Evolutionary conservation across 2,888 invertebrate species (phyloP).

Genomic region (Graphium colonna): DNA sequence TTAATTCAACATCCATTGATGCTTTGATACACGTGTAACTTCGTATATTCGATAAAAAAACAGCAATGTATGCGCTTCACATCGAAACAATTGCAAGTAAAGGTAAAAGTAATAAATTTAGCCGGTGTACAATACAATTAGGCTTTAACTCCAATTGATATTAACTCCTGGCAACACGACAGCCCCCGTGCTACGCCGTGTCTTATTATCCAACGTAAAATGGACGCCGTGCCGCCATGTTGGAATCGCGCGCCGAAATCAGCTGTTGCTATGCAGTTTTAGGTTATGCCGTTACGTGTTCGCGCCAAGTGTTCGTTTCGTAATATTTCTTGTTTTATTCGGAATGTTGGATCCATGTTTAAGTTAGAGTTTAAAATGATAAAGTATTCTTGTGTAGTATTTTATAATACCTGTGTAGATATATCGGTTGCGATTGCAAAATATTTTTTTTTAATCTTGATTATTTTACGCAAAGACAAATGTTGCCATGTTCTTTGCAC

Average conservation of each 20-base stretch:
- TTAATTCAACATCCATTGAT: background rate
- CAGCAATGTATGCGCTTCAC: background rate
- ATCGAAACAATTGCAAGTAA: background rate
- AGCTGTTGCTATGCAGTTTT: conserved; percentile 19
- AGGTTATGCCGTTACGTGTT: conserved; percentile 20
- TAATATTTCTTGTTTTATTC: background rate
- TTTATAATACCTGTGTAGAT: too few relatives aligned
- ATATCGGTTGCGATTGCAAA: too few relatives aligned
- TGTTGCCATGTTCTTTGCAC: too few relatives aligned
- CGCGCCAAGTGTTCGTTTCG: background rate
- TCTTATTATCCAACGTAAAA: background rate
- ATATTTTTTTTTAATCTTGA: too few relatives aligned
- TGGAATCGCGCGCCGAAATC: background rate
- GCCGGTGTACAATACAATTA: conserved; percentile 63
- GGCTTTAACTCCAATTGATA: conserved; percentile 46
- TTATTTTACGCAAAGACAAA: too few relatives aligned
- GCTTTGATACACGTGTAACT: background rate
- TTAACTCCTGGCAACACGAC: conserved; percentile 33
- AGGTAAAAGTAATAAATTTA: conserved; percentile 44
- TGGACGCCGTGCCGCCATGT: background rate
- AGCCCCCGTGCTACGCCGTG: conserved; percentile 25
- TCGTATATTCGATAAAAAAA: too few relatives aligned
- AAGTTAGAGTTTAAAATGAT: too few relatives aligned
- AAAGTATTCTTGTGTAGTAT: too few relatives aligned
- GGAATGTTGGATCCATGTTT: background rate